Base-by-base conservation (phyloP, 1,140 invertebrate species). In the Drosophila kepulauana region DNA sequence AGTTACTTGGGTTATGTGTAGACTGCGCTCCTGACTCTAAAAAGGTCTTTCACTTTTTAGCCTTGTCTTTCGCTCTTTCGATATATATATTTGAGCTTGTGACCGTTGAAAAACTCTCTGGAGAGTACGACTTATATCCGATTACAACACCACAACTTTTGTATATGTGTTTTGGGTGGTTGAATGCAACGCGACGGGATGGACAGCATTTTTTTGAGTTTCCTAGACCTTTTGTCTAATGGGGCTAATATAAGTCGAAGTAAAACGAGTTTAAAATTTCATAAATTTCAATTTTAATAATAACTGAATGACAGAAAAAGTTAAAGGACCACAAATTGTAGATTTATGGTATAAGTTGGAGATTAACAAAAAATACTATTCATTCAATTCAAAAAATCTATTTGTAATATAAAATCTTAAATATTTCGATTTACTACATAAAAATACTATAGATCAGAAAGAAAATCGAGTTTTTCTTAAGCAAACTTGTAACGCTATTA, bases 111-210 rank as follows among this genome's bases (percentile, higher is more conserved):
- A 45, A 62, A 45, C 46, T 78, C 84, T 88, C 84, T 72, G 48
- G 84, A 81, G 84, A 77, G n/a, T 64, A 63, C 66, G 80, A 84
- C 78, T 88, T 88, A 87, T 87, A 87, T 87, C 84, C 84, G 84
- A 87, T 87, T 87, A 87, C 84, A 84, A 88, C 84, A 87, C 84
- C 84, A 64, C 80, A 88, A 62, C 20, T 78, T 69, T 70, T 70
- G 46, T 61, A 46, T 70, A 68, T 46, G 48, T 62, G 25, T 51
- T 61, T 69, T 33, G 51, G 64, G 76, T 72, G 76, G 76, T 74
- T 79, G 68, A 38, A 56, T 52, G 52, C 16, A 6, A 3, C 8
- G 35, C 35, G 8, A 38, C 35, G 35, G 10, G 8, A 38, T 3
- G 10, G 35, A 3, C 1, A 38, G 11, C 20, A 48, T 6, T 49